Conservation (phyloP, 2,113 vertebrate genomes). For the Microtus montanus region DNA sequence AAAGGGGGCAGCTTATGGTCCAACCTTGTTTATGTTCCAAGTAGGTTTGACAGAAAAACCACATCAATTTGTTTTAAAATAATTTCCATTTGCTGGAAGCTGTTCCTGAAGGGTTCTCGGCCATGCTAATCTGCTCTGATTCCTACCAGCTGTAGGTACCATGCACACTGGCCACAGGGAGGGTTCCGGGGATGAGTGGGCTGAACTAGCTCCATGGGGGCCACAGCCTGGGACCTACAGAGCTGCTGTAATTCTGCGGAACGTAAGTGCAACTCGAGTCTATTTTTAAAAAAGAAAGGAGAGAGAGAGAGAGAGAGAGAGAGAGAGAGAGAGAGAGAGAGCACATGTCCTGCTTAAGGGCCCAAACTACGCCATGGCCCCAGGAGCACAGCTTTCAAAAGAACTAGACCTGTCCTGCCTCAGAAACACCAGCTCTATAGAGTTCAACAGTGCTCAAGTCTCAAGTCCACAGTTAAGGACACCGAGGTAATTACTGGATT, state of each 20-base stretch:
- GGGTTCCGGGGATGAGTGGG: not conserved
- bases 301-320: no score
- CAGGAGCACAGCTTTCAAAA: not conserved
- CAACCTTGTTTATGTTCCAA: constrained; percentile 79
- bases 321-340: no score
- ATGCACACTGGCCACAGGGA: not conserved
- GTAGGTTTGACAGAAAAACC: constrained; percentile 81
- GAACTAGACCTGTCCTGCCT: not conserved
- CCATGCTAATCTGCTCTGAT: constrained; percentile 76
- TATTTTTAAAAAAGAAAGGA: not conserved
- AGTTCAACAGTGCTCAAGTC: not conserved
- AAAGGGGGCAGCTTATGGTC: constrained; percentile 59
- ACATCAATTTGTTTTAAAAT: constrained; percentile 84
- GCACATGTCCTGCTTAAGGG: not conserved
- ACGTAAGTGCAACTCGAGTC: not conserved
- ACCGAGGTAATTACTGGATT: not conserved
- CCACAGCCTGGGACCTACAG: not conserved
- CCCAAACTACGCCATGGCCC: not conserved
- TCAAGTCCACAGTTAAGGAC: not conserved
- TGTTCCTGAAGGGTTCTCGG: constrained; percentile 72
- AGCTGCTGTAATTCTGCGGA: not conserved
- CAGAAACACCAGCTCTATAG: not conserved
- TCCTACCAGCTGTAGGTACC: constrained; percentile 77
- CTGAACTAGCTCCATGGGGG: not conserved
- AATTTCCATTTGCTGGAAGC: constrained; percentile 82